These are phyloP conservation scores for Lordiphosa collinella DNA, from an alignment of 1,140 invertebrate species.

Conservation along the genomic window DNA sequence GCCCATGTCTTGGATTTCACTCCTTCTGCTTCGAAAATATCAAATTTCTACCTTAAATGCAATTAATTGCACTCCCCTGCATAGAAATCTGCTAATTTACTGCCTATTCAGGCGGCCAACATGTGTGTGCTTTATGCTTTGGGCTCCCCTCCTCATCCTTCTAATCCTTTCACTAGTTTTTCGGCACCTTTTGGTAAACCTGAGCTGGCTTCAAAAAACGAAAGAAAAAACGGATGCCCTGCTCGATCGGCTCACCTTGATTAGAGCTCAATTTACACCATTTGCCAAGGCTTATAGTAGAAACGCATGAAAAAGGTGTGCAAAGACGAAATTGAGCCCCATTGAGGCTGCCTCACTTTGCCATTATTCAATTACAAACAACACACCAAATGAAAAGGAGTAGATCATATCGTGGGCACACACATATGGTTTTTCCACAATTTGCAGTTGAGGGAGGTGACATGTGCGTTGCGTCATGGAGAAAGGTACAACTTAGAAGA, in stretches of 20 bases:
- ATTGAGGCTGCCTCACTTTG: slow-evolving; percentile 33
- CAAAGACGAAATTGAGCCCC: slow-evolving; percentile 42
- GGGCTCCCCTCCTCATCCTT: background rate
- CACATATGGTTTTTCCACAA: slow-evolving; percentile 64
- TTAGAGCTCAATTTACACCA: slow-evolving; percentile 66
- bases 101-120: slow-evolving; percentile 13
- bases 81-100: slow-evolving; percentile 55
- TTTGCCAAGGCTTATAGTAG: background rate
- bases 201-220: slow-evolving; percentile 46
- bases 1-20: slow-evolving; percentile 42
- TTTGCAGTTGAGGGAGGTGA: background rate
- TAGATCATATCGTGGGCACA: slow-evolving; percentile 16
- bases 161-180: slow-evolving; percentile 68
- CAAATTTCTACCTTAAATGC: slow-evolving; percentile 46
- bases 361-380: slow-evolving; percentile 44
- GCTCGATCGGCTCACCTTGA: slow-evolving; percentile 49
- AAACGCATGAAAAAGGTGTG: slow-evolving; percentile 32
- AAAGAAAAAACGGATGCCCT: slow-evolving; percentile 22
- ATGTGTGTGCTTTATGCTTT: slow-evolving; percentile 63
- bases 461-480: slow-evolving; percentile 31
- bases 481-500: slow-evolving; percentile 19
- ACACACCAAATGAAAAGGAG: background rate
- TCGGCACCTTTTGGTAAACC: slow-evolving; percentile 77
- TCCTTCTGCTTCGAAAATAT: slow-evolving; percentile 27
- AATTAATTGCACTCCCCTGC: slow-evolving; percentile 43